Evolutionary conservation across 2,888 invertebrate genomes (phyloP).

Genomic region (Drosophila falleni): DNA sequence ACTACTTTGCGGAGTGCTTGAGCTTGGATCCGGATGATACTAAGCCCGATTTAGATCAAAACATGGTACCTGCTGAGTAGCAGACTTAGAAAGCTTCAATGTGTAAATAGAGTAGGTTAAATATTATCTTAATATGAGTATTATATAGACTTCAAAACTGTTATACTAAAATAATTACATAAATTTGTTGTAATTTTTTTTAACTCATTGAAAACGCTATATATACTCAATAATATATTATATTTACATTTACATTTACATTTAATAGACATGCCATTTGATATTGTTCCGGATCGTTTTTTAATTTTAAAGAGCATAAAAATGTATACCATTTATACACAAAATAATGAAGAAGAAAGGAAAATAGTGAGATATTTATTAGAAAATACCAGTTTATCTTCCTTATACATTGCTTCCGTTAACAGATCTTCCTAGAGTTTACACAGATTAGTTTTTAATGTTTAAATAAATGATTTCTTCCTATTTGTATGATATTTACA

Average conservation of each 20-base stretch:
- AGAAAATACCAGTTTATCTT: conserved; percentile 14
- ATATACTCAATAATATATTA: conserved; percentile 29
- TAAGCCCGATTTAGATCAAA: conserved; percentile 87
- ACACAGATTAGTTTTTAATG: conserved; percentile 15
- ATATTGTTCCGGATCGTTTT: conserved; percentile 20
- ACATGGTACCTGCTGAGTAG: conserved; percentile 83
- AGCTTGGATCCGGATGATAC: conserved; percentile 93
- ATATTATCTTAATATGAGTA: conserved; percentile 35
- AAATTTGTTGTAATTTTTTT: conserved; percentile 24
- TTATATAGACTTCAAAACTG: conserved; percentile 45
- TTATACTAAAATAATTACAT: conserved; percentile 38
- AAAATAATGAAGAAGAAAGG: conserved; percentile 1
- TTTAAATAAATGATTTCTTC: conserved; percentile 11
- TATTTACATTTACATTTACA: conserved; percentile 32
- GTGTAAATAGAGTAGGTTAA: conserved; percentile 61
- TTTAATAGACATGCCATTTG: conserved; percentile 32
- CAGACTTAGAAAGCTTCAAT: conserved; percentile 32
- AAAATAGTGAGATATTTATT: conserved; percentile 17
- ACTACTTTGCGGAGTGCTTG: conserved; percentile 95
- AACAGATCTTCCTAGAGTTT: conserved; percentile 31
- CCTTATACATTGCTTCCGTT: conserved; percentile 35
- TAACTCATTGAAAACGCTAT: conserved; percentile 39
- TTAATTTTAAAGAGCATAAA: conserved; percentile 11
- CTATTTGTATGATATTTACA: conserved; percentile 26
- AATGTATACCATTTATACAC: conserved; percentile 32